Conservation (phyloP, 1,140 invertebrate genomes). For the Saccostrea glomerata region DNA sequence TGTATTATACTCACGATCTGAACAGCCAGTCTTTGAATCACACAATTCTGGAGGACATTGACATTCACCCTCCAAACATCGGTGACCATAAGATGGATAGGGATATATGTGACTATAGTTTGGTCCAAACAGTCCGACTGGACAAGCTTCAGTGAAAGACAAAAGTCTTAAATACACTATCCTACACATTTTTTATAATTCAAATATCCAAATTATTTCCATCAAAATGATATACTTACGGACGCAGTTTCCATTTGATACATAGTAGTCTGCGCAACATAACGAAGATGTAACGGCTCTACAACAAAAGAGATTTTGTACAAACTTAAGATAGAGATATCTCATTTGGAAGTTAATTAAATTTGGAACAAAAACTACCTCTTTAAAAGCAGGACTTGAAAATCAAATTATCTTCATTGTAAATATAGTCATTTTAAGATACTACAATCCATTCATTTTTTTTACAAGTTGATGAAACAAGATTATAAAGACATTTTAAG, state of each 20-base stretch:
- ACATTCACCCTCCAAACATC: background rate
- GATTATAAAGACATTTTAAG: no score
- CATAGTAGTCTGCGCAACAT: slow-evolving; percentile 7
- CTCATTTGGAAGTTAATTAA: no score
- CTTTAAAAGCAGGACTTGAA: no score
- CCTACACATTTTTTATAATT: background rate
- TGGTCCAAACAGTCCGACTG: background rate
- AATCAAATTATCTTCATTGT: no score
- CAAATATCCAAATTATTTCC: background rate
- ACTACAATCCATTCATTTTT: no score
- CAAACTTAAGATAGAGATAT: no score
- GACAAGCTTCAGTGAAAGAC: background rate
- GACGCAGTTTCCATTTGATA: background rate
- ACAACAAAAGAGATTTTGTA: background rate
- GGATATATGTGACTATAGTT: background rate
- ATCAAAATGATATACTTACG: background rate
- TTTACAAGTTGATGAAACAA: no score
- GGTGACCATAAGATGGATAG: background rate
- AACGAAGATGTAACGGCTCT: background rate
- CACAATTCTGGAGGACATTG: background rate
- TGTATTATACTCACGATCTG: background rate
- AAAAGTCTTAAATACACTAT: background rate
- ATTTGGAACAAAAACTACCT: no score
- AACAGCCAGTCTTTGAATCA: slow-evolving; percentile 2
- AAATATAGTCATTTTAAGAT: no score